Percentiles rank a stretch among this genome's conserved stretches.
These are phyloP conservation scores for Microplitis demolitor DNA, from an alignment of 1,140 invertebrate genomes.

Conservation along the genomic window DNA sequence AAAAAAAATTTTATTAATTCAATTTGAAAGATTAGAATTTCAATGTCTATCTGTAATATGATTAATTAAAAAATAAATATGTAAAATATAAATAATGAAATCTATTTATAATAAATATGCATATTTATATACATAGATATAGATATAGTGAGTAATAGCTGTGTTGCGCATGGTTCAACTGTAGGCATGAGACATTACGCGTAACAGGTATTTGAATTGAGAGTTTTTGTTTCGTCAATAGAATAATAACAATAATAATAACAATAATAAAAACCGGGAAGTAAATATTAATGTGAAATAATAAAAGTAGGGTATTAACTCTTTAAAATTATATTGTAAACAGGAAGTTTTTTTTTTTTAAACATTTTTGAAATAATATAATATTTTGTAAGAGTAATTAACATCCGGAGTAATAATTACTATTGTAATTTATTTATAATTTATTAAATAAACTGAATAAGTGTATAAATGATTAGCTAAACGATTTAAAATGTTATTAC, in stretches of 20 bases:
- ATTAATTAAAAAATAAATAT: no score
- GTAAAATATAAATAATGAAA: no score
- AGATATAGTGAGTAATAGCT: not conserved
- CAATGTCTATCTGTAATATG: no score
- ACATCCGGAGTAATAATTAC: no score
- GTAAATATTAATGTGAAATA: no score
- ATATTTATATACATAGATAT: not conserved
- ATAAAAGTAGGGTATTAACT: conserved; percentile 16
- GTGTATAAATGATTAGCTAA: not conserved
- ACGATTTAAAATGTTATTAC: not conserved
- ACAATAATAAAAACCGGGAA: not conserved
- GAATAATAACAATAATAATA: not conserved
- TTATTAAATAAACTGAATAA: no score
- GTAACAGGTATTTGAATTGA: conserved; percentile 20
- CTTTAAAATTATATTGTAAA: not conserved
- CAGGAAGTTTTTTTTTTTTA: not conserved
- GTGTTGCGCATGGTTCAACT: conserved; percentile 14
- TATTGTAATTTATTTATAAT: no score
- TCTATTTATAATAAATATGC: no score
- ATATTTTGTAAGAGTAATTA: no score
- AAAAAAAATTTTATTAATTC: no score
- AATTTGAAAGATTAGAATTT: no score
- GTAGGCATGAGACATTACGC: conserved; percentile 12
- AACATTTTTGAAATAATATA: no score
- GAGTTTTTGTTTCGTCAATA: not conserved